Base-by-base conservation (phyloP, 2,888 invertebrate species). In the Drosophila maculinotata region DNA sequence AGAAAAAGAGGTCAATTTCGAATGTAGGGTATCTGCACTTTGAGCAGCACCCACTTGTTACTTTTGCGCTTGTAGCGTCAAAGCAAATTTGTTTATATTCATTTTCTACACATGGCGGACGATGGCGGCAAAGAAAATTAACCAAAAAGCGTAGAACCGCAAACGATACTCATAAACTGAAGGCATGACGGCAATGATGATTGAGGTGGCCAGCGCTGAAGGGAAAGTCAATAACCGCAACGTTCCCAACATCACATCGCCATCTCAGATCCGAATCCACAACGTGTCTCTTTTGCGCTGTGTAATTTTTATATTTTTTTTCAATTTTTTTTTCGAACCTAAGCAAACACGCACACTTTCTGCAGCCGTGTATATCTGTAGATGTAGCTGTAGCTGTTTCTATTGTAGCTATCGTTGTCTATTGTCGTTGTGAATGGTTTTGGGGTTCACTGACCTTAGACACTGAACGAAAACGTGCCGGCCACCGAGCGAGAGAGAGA, bases 281-380 rank as follows among this genome's bases (percentile, higher is more conserved):
- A 48, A 25, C 35, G 42, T 20, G 20, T 59, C 52, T 44, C 53
- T 60, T 54, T 53, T 30, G 44, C 52, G 36, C 65, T 52, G 47
- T 65, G 58, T 65, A 41, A 51, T 51, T 47, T 54, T 20, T 4
- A 26, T 15, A 30, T 45, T 23, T 26, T 28, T 70, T 57, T 58
- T 17, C 44, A 31, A 31, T 58, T 65, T 65, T 8, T n/a, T n/a
- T n/a, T n/a, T n/a, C n/a, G 69, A 67, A 72, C 82, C 84, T 82
- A 82, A 84, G 67, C 57, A 84, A 84, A 83, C 78, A 83, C 82
- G 78, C 79, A 83, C 20, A 71, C 69, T 67, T 65, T 66, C 44
- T 63, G 28, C 26, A 20, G 49, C 38, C 54, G 14, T 25, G 14
- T 25, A 26, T 25, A 20, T 14, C 42, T 36, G n/a, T 36, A n/a